A percentile compares a stretch with the other conserved stretches of the same genome.
phyloP scores from a whole-genome alignment of 2,113 vertebrate species.

The Percopsis transmontana region DNA sequence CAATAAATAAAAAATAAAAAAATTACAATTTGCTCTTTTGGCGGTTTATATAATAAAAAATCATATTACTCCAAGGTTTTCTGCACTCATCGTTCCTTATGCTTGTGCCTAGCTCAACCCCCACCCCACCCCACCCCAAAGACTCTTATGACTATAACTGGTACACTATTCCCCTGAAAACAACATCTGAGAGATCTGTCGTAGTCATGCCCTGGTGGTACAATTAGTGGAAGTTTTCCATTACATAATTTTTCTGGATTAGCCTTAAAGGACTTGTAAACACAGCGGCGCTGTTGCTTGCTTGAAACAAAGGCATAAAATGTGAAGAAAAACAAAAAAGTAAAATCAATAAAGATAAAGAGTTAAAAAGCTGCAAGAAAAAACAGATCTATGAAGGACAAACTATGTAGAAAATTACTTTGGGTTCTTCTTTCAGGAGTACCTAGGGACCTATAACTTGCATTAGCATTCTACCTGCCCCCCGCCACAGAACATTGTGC shows the following conservation, averaged over 20 bases:
- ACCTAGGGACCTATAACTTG: constrained; percentile 56
- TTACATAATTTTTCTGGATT: constrained; percentile 67
- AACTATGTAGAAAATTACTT: constrained; percentile 30
- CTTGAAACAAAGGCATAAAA: constrained; percentile 30
- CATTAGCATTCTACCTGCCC: constrained; percentile 37
- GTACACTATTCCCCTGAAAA: constrained; percentile 69
- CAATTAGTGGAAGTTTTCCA: constrained; percentile 78
- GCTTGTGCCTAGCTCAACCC: constrained; percentile 31
- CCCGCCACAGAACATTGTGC: constrained; percentile 42
- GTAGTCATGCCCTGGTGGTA: constrained; percentile 67
- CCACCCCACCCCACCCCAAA: constrained; percentile 41
- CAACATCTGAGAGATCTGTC: constrained; percentile 65
- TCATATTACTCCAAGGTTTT: neutral
- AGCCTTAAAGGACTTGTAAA: constrained; percentile 60
- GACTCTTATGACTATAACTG: constrained; percentile 52
- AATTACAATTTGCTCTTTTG: too few relatives aligned
- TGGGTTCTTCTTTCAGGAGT: constrained; percentile 7
- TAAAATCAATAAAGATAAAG: constrained; percentile 1
- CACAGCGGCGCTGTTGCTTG: constrained; percentile 50
- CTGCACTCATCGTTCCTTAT: constrained; percentile 24
- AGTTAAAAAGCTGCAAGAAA: constrained; percentile 16
- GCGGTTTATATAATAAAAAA: too few relatives aligned
- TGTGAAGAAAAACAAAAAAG: neutral
- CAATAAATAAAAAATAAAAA: neutral
- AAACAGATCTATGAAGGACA: constrained; percentile 30